Evolutionary conservation across 1,140 invertebrate species (phyloP), one percentile per base, ranked within the genome.

Genomic region (Anoplolepis gracilipes): DNA sequence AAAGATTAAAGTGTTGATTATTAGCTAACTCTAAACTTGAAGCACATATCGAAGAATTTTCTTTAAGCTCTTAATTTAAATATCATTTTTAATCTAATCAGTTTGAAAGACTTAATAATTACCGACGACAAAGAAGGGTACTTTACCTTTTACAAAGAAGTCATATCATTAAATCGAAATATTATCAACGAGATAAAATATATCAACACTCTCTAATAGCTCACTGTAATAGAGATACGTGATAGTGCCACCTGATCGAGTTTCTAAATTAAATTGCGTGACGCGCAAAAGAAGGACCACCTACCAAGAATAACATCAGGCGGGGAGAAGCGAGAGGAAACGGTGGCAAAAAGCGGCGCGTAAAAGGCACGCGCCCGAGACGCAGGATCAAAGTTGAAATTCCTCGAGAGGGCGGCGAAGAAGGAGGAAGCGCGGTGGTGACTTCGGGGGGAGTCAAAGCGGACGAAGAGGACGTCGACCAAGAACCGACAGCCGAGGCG

Each of bases 321-420:
- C 62, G 33, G 7, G n/a, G 53, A n/a, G n/a, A n/a, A 53, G 79
- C 46, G 7, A 30, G 49, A 33, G 39, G 57, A 33, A 42, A 1
- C 30, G 2, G 55, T n/a, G 33, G 42, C 30, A 46, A 75, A 76
- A 87, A 82, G 25, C 22, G 19, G 25, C 77, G 33, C 1, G 49
- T 59, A 64, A 86, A 53, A 77, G 49, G 36, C 36, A 16, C 69
- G 59, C 25, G 53, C 28, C 19, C 36, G 61, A 55, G 36, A 67
- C 59, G 13, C 65, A 59, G 85, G 81, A 90, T 90, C 81, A 85
- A 90, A 90, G 88, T 90, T 85, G 88, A 85, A 77, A 85, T 89
- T 72, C 49, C 39, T 57, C 72, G 76, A 36, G 82, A 57, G 69
- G 25, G 57, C 16, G 64, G 46, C 13, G 61, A 75, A 25, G 57